Percentiles rank a stretch among this genome's conserved stretches.
These are phyloP conservation scores for Lophochroa leadbeateri DNA, from an alignment of 2,113 vertebrate genomes.

Conservation along the genomic window DNA sequence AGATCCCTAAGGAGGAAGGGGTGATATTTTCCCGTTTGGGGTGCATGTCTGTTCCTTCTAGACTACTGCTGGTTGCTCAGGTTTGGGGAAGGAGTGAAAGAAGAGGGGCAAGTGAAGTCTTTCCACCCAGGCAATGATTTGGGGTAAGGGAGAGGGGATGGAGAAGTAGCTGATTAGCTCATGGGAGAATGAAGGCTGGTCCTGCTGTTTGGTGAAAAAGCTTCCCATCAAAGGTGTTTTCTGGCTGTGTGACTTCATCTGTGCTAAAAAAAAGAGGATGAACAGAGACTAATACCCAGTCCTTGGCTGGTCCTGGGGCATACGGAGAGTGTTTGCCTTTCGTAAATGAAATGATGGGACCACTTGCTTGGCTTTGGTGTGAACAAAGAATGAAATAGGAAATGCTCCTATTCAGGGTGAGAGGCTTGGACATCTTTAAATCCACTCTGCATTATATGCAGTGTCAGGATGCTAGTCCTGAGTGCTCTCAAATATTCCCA, in stretches of 20 bases:
- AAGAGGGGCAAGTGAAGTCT: background rate
- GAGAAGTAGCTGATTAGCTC: background rate
- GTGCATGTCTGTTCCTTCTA: background rate
- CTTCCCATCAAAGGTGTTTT: background rate
- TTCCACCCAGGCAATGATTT: background rate
- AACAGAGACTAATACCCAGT: background rate
- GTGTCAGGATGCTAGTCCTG: conserved; percentile 40
- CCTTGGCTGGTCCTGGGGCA: background rate
- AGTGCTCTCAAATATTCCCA: conserved; percentile 60
- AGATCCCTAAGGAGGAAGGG: background rate
- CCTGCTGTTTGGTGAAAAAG: background rate
- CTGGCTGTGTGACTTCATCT: background rate
- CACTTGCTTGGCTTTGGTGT: background rate
- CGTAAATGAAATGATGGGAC: background rate
- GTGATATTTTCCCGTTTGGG: background rate
- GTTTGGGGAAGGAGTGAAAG: background rate
- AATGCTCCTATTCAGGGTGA: conserved; percentile 20
- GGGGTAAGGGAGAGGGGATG: background rate
- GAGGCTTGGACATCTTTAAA: conserved; percentile 24
- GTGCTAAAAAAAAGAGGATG: background rate
- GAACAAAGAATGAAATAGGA: conserved; percentile 24
- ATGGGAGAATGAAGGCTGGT: accelerated
- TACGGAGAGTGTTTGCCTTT: background rate
- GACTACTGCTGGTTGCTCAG: background rate
- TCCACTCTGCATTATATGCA: conserved; percentile 23